phyloP scores from a whole-genome alignment of 2,113 vertebrate species.

The Eolophus roseicapilla region DNA sequence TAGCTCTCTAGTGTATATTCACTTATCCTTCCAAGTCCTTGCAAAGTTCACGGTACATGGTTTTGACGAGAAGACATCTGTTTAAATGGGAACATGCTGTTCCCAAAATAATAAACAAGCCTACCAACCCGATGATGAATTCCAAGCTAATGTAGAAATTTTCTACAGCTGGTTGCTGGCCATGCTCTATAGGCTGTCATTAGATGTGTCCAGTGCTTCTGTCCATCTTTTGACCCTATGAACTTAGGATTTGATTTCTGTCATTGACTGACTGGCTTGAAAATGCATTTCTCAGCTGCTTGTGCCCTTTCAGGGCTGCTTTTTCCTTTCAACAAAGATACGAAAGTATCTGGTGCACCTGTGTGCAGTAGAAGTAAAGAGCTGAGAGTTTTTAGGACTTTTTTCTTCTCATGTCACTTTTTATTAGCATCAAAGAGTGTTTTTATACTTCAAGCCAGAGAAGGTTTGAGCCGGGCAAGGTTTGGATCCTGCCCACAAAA shows the following conservation, averaged over 20 bases:
- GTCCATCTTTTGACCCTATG: not conserved
- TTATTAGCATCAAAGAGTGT: not conserved
- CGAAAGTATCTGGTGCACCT: not conserved
- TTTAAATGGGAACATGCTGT: not conserved
- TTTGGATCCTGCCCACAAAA: not conserved
- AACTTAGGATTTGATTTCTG: not conserved
- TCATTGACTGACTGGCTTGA: not conserved
- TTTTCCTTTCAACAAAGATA: not conserved
- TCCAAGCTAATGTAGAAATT: not conserved
- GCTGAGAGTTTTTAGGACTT: not conserved
- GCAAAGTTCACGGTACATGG: not conserved
- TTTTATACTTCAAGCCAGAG: not conserved
- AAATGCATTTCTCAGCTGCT: not conserved
- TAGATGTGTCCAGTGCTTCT: not conserved
- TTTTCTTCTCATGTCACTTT: not conserved
- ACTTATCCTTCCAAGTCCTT: not conserved
- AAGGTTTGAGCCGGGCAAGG: not conserved
- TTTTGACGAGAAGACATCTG: conserved; percentile 10
- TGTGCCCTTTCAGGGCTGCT: not conserved
- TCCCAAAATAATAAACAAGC: not conserved
- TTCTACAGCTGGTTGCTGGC: not conserved
- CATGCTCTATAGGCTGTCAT: not conserved
- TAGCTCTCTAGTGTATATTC: not conserved
- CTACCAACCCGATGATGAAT: not conserved
- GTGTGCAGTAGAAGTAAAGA: not conserved